Conservation (phyloP, 2,113 vertebrate genomes). For the Rhombomys opimus region DNA sequence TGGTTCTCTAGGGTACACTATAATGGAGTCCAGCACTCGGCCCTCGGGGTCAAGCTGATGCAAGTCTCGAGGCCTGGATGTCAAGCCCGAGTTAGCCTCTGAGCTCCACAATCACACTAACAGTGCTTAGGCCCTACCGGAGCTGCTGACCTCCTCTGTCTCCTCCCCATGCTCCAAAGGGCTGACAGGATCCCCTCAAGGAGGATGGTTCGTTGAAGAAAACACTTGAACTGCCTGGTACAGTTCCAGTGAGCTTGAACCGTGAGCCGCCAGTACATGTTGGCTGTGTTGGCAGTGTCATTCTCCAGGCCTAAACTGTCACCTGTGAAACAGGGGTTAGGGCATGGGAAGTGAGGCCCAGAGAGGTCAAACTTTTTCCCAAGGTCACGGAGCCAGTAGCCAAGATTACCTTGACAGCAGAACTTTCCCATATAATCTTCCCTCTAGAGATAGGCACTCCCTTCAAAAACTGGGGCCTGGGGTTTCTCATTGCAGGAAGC, state of each 20-base stretch:
- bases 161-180: too few species aligned
- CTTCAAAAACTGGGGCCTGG: not conserved
- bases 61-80: not conserved
- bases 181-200: not conserved
- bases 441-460: not conserved
- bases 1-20: not conserved
- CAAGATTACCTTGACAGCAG: not conserved
- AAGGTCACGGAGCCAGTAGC: slow-evolving; percentile 7
- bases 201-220: not conserved
- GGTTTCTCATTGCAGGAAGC: slow-evolving; percentile 74
- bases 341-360: not conserved
- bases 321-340: not conserved
- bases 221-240: too few species aligned
- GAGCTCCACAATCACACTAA: not conserved
- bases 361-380: not conserved
- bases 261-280: rapidly evolving
- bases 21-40: not conserved
- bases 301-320: not conserved
- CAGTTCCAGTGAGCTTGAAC: too few species aligned
- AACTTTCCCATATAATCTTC: not conserved
- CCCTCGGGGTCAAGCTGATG: not conserved
- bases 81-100: not conserved
- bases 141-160: not conserved
- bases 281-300: rapidly evolving
- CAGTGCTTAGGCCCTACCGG: not conserved